Conservation (phyloP, 1,140 invertebrate genomes). For the Hesperophylax magnus region DNA sequence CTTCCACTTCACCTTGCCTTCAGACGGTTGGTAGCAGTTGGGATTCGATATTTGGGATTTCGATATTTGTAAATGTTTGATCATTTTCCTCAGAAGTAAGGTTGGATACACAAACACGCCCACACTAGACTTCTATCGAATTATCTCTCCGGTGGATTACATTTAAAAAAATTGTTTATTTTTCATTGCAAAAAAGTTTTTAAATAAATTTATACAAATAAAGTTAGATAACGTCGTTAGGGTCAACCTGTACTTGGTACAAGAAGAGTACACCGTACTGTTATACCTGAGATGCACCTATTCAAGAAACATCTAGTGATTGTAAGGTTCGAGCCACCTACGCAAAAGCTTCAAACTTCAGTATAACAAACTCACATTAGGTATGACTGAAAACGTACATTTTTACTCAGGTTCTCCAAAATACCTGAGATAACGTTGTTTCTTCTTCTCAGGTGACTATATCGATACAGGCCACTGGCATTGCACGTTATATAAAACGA, state of each 20-base stretch:
- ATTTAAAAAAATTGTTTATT: too few relatives aligned
- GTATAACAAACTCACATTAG: not conserved
- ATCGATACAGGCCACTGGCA: constrained; percentile 5
- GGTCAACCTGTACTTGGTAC: not conserved
- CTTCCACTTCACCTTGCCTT: too few relatives aligned
- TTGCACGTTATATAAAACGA: constrained; percentile 31
- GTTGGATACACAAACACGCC: too few relatives aligned
- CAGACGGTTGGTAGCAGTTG: too few relatives aligned
- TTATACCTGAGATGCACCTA: not conserved
- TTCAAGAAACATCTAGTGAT: not conserved
- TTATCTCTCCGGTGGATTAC: too few relatives aligned
- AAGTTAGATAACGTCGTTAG: not conserved
- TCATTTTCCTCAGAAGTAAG: too few relatives aligned
- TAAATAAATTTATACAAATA: not conserved
- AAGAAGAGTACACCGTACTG: constrained; percentile 14
- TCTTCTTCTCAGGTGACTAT: not conserved
- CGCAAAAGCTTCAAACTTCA: not conserved
- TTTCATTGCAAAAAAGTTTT: too few relatives aligned
- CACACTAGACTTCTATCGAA: too few relatives aligned
- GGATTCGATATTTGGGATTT: too few relatives aligned
- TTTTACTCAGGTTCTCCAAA: not conserved
- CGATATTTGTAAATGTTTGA: too few relatives aligned
- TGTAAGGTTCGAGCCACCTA: not conserved
- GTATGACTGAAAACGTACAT: not conserved
- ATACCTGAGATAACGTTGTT: not conserved